Base-by-base conservation (phyloP, 2,888 invertebrate genomes). In the Ichneumoninae sp. region DNA sequence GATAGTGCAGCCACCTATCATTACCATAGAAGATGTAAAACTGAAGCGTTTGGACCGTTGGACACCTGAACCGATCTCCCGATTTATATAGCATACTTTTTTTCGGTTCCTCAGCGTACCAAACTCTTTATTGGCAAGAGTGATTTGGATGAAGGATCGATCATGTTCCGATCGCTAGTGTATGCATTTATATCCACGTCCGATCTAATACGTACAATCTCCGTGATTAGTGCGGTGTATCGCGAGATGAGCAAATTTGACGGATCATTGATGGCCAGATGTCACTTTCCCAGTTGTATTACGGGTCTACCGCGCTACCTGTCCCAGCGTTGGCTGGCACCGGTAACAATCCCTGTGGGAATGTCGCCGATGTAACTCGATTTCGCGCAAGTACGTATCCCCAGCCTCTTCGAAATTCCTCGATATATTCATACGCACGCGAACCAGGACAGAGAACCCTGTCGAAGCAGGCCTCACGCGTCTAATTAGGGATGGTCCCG, bases 401-500 rank as follows among this genome's bases (percentile, higher is more conserved):
- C 44, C 60, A 19, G 50, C 13, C 74, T 68, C 73, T 26, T 78
- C 73, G 77, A 65, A 70, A 52, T 33, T 33, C 44, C 36, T 52
- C 26, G 19, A 44, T 26, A 69, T 69, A 79, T 85, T 88, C 79
- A 80, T 85, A 52, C 19, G 74, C 75, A 68, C 13, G 65, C 57
- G 33, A 70, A n/a, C 50, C 19, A 50, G 78, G 54, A 16, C 50
- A 40, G 22, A 47, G 30, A 47, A 30, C 19, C 60, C 65, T 19
- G 68, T 65, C 69, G 70, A 80, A 60, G 69, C 74, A 16, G 78
- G 86, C 80, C 83, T 86, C 88, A 83, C 85, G 85, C 86, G 88
- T 88, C 89, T 90, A 90, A 90, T 90, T 89, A 89, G 88, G 81
- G 75, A 85, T 76, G 80, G 73, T 44, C 33, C n/a, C 66, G 50